Evolutionary conservation across 2,113 vertebrate species (phyloP).

Genomic region (Podilymbus podiceps): DNA sequence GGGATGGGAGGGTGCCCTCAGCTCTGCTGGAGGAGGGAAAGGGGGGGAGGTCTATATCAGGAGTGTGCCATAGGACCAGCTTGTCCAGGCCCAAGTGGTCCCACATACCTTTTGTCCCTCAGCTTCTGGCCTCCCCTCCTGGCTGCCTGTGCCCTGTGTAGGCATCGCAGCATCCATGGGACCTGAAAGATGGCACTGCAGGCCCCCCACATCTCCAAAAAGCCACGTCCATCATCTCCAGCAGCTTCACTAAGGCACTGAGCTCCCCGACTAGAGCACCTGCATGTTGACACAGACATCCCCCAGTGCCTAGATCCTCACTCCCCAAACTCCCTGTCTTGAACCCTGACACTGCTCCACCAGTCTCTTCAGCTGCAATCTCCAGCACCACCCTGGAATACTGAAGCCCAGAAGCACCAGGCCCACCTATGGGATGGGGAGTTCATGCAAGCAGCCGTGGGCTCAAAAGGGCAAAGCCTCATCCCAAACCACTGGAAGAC

Average conservation of each 20-base stretch:
- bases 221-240: neutral
- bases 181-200: neutral
- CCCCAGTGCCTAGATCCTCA: neutral
- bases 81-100: neutral
- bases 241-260: neutral
- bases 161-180: neutral
- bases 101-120: neutral
- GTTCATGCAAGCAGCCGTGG: rapidly evolving
- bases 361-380: neutral
- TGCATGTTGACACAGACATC: neutral
- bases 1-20: neutral
- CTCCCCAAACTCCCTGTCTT: neutral
- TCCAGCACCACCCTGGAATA: neutral
- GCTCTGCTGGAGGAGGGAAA: neutral
- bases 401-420: neutral
- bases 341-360: neutral
- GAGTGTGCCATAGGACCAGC: neutral
- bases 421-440: neutral
- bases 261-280: neutral
- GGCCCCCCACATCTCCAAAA: neutral
- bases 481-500: neutral
- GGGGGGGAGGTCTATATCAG: neutral
- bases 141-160: neutral
- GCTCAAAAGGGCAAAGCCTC: neutral
- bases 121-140: neutral